phyloP scores from a whole-genome alignment of 37 sponge, comb jelly and placozoan species.

The Agelas oroides region DNA sequence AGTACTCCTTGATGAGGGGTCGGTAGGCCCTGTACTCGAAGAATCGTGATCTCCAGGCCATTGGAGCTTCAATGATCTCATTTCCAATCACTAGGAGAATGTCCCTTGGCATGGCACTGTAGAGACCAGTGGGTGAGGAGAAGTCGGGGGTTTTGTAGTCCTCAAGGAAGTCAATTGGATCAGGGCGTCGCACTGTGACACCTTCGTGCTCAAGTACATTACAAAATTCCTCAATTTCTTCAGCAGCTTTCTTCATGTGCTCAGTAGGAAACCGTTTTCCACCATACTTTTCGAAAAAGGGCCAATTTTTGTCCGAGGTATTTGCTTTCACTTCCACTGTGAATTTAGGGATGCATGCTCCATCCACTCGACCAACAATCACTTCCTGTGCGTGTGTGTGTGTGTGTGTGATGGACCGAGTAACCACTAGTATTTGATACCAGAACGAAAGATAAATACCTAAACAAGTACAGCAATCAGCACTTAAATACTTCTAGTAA shows the following conservation, averaged over 20 bases:
- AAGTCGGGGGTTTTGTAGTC: slow-evolving; percentile 80
- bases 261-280: slow-evolving; percentile 61
- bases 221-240: slow-evolving; percentile 73
- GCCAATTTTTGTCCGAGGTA: slow-evolving; percentile 52
- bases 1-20: slow-evolving; percentile 69
- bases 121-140: slow-evolving; percentile 35
- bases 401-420: too few relatives aligned
- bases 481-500: too few relatives aligned
- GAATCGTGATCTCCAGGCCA: slow-evolving; percentile 77
- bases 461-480: too few relatives aligned
- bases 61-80: slow-evolving; percentile 81
- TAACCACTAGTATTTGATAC: too few relatives aligned
- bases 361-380: slow-evolving; percentile 70
- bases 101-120: slow-evolving; percentile 75
- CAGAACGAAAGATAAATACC: too few relatives aligned
- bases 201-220: slow-evolving; percentile 61
- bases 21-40: slow-evolving; percentile 78
- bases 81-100: slow-evolving; percentile 68
- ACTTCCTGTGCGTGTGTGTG: slow-evolving; percentile 40
- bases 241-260: slow-evolving; percentile 35
- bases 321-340: slow-evolving; percentile 69
- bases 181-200: slow-evolving; percentile 70
- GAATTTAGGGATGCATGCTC: slow-evolving; percentile 62
- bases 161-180: slow-evolving; percentile 31
- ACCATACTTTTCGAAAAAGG: slow-evolving; percentile 50